These are phyloP conservation scores for Troides helena DNA, from an alignment of 2,888 invertebrate genomes.

Conservation along the genomic window DNA sequence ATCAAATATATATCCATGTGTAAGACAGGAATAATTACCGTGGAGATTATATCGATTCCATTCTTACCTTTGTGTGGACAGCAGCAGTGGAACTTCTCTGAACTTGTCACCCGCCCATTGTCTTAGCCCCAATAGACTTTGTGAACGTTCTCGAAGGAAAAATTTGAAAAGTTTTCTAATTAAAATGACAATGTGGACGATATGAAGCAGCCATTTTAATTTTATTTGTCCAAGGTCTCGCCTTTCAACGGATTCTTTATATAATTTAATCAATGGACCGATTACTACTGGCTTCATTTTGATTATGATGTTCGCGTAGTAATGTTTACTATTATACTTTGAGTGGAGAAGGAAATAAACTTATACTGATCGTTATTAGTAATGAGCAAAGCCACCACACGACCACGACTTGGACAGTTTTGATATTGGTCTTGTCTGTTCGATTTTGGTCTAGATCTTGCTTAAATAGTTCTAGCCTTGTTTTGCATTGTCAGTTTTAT, in stretches of 20 bases:
- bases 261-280: background rate
- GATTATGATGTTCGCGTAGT: no score
- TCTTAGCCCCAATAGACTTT: conserved; percentile 17
- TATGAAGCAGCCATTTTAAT: conserved; percentile 5
- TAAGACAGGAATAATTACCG: no score
- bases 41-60: background rate
- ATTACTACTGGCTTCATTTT: background rate
- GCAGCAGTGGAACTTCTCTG: conserved; percentile 3
- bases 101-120: background rate
- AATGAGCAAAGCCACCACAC: no score
- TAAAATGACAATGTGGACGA: conserved; percentile 31
- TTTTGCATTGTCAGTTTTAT: no score
- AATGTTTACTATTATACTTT: no score
- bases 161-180: conserved; percentile 34
- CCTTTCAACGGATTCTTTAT: background rate
- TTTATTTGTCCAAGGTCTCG: background rate
- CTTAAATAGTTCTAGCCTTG: no score
- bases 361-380: no score
- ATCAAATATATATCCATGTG: no score
- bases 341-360: no score
- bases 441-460: no score
- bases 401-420: no score
- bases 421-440: no score
- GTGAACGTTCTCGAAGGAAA: background rate
- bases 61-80: background rate